These are phyloP conservation scores for Sialis fuliginosa DNA, from an alignment of 2,888 invertebrate genomes.

Conservation along the genomic window DNA sequence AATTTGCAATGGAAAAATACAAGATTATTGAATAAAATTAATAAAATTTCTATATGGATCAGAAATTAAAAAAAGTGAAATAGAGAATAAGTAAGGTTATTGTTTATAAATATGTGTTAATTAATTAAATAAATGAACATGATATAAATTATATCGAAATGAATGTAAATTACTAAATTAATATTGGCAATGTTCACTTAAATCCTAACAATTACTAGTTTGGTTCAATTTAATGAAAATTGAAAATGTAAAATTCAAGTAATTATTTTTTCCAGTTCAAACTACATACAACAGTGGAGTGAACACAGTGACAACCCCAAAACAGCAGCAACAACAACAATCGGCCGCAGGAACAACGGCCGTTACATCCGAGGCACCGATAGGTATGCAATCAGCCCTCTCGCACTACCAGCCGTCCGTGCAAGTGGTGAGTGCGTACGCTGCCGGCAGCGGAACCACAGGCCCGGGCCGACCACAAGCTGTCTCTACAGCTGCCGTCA, in stretches of 20 bases:
- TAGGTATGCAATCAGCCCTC: background rate
- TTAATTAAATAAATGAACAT: no score
- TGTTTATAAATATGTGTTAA: no score
- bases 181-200: background rate
- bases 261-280: background rate
- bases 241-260: background rate
- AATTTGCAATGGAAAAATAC: no score
- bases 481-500: conserved; percentile 20
- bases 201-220: background rate
- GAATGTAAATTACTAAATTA: background rate
- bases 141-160: background rate
- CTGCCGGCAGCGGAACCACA: conserved; percentile 26
- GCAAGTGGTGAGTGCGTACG: conserved; percentile 4
- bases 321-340: background rate
- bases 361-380: background rate
- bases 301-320: background rate
- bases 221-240: no score
- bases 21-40: no score
- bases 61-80: no score
- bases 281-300: background rate
- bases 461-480: conserved; percentile 15
- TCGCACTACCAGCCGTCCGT: background rate
- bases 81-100: no score
- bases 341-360: background rate
- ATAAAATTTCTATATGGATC: no score